A percentile compares a stretch with the other conserved stretches of the same genome.
These are phyloP conservation scores for Sylvilagus floridanus DNA, from an alignment of 2,797 vertebrate species.

Conservation along the genomic window DNA sequence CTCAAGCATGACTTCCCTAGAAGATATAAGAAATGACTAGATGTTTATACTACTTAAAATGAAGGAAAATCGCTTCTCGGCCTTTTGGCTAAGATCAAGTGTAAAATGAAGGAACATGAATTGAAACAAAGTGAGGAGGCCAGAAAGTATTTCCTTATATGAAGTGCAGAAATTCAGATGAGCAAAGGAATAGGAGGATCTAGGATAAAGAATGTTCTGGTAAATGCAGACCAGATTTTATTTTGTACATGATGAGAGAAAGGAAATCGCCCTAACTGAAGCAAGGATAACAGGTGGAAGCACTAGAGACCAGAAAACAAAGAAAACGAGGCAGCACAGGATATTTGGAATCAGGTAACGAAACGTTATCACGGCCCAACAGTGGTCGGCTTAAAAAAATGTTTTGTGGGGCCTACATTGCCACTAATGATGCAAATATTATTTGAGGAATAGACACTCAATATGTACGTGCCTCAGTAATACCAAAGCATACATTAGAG, in stretches of 20 bases:
- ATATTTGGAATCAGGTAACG: not conserved
- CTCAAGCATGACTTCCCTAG: not conserved
- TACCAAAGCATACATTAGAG: not conserved
- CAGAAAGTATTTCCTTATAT: not conserved
- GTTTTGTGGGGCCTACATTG: not conserved
- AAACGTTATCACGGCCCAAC: not conserved
- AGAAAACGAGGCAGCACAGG: not conserved
- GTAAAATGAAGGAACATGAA: not conserved
- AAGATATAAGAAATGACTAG: not conserved
- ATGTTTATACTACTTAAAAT: not conserved
- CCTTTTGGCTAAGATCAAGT: no score
- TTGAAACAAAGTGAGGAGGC: not conserved
- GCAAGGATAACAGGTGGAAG: not conserved
- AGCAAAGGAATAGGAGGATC: not conserved
- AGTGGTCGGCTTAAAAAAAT: not conserved
- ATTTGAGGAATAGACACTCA: not conserved
- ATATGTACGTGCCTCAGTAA: not conserved
- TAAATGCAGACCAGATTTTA: not conserved
- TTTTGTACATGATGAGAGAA: not conserved
- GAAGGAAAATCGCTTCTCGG: no score
- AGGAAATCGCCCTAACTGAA: not conserved
- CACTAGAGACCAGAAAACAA: not conserved
- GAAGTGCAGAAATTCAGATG: not conserved
- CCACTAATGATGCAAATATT: not conserved
- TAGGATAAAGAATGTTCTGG: not conserved